phyloP scores from a whole-genome alignment of 1,140 invertebrate genomes.

The Trichonephila clavata region DNA sequence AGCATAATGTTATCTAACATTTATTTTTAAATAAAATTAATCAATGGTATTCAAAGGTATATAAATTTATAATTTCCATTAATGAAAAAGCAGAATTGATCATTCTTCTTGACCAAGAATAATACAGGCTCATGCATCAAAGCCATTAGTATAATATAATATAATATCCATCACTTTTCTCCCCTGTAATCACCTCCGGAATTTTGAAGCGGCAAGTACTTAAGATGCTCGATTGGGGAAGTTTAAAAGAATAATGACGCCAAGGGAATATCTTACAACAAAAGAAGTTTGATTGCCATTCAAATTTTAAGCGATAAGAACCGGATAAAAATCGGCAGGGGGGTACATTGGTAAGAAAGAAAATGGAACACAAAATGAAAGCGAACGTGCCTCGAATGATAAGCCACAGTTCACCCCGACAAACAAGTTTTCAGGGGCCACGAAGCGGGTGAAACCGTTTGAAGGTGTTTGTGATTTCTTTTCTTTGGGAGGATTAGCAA shows the following conservation, averaged over 20 bases:
- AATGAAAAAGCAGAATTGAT: no score
- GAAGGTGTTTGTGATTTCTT: constrained; percentile 62
- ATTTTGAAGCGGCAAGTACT: not conserved
- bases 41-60: no score
- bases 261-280: not conserved
- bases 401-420: constrained; percentile 1
- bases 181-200: not conserved
- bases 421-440: not conserved
- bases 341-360: not conserved
- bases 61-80: no score
- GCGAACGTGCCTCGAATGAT: constrained; percentile 60
- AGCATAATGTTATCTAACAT: no score
- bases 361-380: constrained; percentile 42
- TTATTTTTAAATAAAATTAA: no score
- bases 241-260: not conserved
- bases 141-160: not conserved
- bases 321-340: constrained; percentile 34
- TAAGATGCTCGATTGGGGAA: not conserved
- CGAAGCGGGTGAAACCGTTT: constrained; percentile 43
- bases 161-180: constrained; percentile 5
- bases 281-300: constrained; percentile 57
- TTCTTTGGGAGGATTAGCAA: constrained; percentile 34
- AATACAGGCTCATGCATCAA: not conserved
- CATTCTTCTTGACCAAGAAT: no score
- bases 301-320: constrained; percentile 61